Evolutionary conservation across 64 coral and sea anemone species (phyloP), one percentile per base, ranked within the genome.

Genomic region (Orbicella faveolata): DNA sequence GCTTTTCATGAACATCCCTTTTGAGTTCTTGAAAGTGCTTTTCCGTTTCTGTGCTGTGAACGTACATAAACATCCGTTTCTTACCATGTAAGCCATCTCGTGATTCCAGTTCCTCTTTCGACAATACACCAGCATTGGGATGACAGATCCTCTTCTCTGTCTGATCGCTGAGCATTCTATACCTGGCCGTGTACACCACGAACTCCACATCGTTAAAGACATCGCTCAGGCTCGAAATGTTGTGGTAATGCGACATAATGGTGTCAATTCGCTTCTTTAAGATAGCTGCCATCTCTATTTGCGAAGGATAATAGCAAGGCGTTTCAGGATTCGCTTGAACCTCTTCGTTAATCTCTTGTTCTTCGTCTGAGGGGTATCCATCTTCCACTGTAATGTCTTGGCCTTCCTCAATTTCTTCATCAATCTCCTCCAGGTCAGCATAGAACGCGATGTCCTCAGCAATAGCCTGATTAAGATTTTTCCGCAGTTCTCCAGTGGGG

Each of bases 1-100:
- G 86, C 35, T 68, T 88, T 88, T 52, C 54, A 16, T 89, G 51
- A 52, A 88, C 87, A 36, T 74, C 57, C 35, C 80, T 21, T 72
- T 67, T 75, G 9, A 93, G 78, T 16, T 93, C 62, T n/a, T 89
- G 21, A 41, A 88, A 79, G 11, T 93, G 75, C 51, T 19, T 88
- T 7, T 88, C 55, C 9, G 84, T 88, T 88, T 93, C 91, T 1
- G 52, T 34, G 69, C 91, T 93, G 39, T 52, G 59, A 73, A 93
- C 36, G 79, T 93, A 93, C 91, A 93, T 93, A 33, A 93, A 93
- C 78, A 93, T 93, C 9, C 86, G 54, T 51, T 88, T 75, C 54
- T 65, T 59, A 44, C 19, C 61, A 67, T 93, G 48, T 2, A 21
- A 55, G 12, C 44, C 86, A 35, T 79, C 61, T 17, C 63, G 34